Evolutionary conservation across 2,888 invertebrate species (phyloP).

Genomic region (Athalia rosae): DNA sequence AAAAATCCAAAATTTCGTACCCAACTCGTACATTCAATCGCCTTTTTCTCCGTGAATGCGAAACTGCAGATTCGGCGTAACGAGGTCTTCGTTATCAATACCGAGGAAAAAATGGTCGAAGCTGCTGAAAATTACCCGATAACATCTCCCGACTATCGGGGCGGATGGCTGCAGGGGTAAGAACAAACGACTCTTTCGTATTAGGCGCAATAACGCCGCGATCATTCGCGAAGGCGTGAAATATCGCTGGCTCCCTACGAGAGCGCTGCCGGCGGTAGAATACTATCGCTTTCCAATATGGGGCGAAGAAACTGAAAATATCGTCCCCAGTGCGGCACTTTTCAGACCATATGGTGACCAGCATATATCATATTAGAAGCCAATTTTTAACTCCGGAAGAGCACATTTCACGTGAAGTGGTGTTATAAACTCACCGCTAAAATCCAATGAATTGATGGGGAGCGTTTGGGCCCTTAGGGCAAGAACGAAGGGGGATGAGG

Average conservation of each 20-base stretch:
- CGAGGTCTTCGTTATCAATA: neutral
- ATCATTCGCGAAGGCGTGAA: constrained; percentile 51
- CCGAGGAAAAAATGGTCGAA: too few species aligned
- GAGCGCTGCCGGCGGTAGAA: constrained; percentile 61
- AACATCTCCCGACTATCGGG: too few species aligned
- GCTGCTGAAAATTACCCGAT: too few species aligned
- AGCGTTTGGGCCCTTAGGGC: constrained; percentile 35
- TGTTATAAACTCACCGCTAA: constrained; percentile 49
- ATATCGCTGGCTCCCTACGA: constrained; percentile 59
- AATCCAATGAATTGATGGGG: constrained; percentile 58
- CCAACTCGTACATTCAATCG: too few species aligned
- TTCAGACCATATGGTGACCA: constrained; percentile 65
- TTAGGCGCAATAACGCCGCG: constrained; percentile 27
- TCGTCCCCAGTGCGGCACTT: constrained; percentile 61
- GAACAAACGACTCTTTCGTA: constrained; percentile 6
- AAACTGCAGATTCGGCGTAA: neutral
- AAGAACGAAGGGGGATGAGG: constrained; percentile 17
- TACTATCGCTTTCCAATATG: constrained; percentile 45
- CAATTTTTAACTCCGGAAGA: constrained; percentile 67
- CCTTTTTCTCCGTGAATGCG: too few species aligned
- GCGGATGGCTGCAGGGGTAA: neutral
- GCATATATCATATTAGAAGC: constrained; percentile 69
- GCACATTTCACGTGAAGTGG: constrained; percentile 60
- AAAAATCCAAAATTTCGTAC: too few species aligned
- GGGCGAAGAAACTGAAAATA: constrained; percentile 57